These are phyloP conservation scores for Adelges cooleyi DNA, from an alignment of 1,140 invertebrate species.

Conservation along the genomic window DNA sequence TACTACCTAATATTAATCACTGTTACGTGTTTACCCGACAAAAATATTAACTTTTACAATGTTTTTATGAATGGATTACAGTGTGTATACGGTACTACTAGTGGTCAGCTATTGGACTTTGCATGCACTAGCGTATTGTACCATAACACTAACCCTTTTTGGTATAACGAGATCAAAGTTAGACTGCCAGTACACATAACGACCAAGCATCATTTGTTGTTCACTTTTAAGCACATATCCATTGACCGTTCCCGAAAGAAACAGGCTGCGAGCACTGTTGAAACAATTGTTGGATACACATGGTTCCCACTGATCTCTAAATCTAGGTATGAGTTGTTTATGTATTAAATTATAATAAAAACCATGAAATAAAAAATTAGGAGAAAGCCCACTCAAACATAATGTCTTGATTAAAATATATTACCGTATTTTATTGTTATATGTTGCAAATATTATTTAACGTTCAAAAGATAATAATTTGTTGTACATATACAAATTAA, in stretches of 20 bases:
- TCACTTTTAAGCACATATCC: conserved; percentile 80
- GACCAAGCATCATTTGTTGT: conserved; percentile 67
- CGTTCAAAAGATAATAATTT: no score
- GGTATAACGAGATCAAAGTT: conserved; percentile 85
- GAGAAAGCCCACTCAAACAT: no score
- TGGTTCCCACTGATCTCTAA: conserved; percentile 77
- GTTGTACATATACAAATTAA: no score
- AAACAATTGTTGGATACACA: conserved; percentile 79
- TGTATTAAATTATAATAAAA: no score
- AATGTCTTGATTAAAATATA: no score
- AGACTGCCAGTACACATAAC: conserved; percentile 65
- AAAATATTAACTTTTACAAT: conserved; percentile 42
- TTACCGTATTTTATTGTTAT: no score
- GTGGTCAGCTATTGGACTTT: conserved; percentile 49
- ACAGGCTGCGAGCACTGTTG: conserved; percentile 51
- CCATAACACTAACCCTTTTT: conserved; percentile 66
- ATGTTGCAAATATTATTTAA: no score
- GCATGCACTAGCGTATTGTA: conserved; percentile 62
- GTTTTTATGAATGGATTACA: conserved; percentile 67
- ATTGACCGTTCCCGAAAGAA: conserved; percentile 75
- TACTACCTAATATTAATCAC: conserved; percentile 9
- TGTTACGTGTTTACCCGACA: neutral
- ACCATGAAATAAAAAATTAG: no score
- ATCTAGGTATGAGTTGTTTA: conserved; percentile 53
- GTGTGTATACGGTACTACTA: no score